These are phyloP conservation scores for Cichlasoma orientale DNA, from an alignment of 2,797 vertebrate species.

Conservation along the genomic window DNA sequence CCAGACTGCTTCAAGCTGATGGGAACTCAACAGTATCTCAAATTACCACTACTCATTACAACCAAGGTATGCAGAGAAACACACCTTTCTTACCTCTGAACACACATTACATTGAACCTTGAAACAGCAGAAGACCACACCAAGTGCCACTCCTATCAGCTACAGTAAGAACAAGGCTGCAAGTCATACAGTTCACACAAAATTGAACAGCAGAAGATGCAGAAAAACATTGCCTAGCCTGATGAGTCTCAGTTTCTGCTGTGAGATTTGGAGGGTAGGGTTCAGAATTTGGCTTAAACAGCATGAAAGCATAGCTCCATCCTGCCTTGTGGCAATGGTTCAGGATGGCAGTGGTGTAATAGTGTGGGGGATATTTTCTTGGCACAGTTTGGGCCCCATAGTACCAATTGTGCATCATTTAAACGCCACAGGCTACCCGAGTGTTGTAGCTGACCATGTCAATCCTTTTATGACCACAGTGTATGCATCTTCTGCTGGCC, in stretches of 20 bases:
- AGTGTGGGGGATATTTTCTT: background rate
- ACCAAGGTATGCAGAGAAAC: no score
- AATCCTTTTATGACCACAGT: no score
- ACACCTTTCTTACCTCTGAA: no score
- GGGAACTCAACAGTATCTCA: no score
- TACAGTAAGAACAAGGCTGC: background rate
- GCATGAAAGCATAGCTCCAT: background rate
- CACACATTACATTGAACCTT: no score
- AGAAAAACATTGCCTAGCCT: no score
- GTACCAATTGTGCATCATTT: background rate
- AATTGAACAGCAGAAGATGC: no score
- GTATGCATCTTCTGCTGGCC: background rate
- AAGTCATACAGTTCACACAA: accelerated
- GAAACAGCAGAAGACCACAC: background rate
- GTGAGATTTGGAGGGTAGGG: background rate
- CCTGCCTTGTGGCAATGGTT: background rate
- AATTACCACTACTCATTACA: no score
- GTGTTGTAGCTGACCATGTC: background rate
- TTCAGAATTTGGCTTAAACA: background rate
- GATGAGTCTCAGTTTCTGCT: background rate
- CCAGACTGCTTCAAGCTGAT: no score
- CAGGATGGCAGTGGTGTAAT: background rate
- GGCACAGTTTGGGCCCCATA: background rate
- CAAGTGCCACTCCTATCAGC: background rate
- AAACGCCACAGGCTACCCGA: background rate